Percentiles rank a stretch among this genome's conserved stretches.
Evolutionary conservation across 2,113 vertebrate species (phyloP).

Genomic region (Felis catus): F.catus_Fca126_mat1.0 CM031414.1:26054501-26055000

Average conservation of each 20-base stretch:
- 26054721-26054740: fast-evolving
- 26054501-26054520: neutral
- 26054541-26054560: neutral
- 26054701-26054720: neutral
- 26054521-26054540: neutral
- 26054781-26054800: neutral
- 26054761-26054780: neutral
- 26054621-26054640: too few relatives aligned
- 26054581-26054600: neutral
- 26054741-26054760: neutral
- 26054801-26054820: neutral
- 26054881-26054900: neutral
- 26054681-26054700: neutral
- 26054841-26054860: fast-evolving
- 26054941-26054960: neutral
- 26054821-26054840: neutral
- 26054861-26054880: neutral
- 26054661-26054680: neutral
- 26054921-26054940: constrained; percentile 7
- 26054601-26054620: neutral
- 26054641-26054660: too few relatives aligned
- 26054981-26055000: neutral
- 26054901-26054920: constrained; percentile 7
- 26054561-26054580: too few relatives aligned
- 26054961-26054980: neutral